Evolutionary conservation across 1,140 invertebrate genomes (phyloP).

Genomic region (Protaetia brevitarsis): DNA sequence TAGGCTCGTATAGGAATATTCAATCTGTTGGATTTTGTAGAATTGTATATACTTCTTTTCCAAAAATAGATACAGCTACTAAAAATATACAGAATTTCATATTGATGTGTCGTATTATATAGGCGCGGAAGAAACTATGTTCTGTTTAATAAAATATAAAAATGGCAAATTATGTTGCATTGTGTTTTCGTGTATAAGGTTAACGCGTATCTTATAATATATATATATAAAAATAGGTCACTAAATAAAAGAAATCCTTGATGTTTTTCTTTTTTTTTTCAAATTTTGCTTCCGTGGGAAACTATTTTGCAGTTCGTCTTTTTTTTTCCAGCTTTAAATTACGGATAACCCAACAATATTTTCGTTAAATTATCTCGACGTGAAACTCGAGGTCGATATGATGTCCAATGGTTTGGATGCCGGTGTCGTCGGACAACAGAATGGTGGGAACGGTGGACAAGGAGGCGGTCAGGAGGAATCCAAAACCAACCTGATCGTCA

Average conservation of each 20-base stretch:
- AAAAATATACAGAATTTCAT: constrained; percentile 42
- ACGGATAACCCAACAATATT: neutral
- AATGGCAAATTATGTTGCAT: too few species aligned
- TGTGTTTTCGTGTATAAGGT: too few species aligned
- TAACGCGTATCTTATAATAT: too few species aligned
- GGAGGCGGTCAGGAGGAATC: constrained; percentile 77
- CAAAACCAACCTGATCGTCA: constrained; percentile 98
- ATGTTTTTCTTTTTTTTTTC: too few species aligned
- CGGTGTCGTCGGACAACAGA: constrained; percentile 60
- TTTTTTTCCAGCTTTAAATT: constrained; percentile 2
- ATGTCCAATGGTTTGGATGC: constrained; percentile 83
- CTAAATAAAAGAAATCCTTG: too few species aligned
- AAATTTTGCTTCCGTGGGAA: neutral
- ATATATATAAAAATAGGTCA: too few species aligned
- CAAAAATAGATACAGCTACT: constrained; percentile 42
- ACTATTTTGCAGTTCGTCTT: neutral
- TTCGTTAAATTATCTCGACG: constrained; percentile 11
- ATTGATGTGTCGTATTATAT: constrained; percentile 39
- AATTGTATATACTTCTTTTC: constrained; percentile 44
- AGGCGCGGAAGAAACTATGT: too few species aligned
- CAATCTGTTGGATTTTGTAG: constrained; percentile 27
- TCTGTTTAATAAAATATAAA: too few species aligned
- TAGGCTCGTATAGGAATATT: neutral
- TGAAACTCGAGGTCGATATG: constrained; percentile 50
- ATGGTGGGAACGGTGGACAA: constrained; percentile 65